Conservation (phyloP, 2,113 vertebrate species). For the Arizona elegans region DNA sequence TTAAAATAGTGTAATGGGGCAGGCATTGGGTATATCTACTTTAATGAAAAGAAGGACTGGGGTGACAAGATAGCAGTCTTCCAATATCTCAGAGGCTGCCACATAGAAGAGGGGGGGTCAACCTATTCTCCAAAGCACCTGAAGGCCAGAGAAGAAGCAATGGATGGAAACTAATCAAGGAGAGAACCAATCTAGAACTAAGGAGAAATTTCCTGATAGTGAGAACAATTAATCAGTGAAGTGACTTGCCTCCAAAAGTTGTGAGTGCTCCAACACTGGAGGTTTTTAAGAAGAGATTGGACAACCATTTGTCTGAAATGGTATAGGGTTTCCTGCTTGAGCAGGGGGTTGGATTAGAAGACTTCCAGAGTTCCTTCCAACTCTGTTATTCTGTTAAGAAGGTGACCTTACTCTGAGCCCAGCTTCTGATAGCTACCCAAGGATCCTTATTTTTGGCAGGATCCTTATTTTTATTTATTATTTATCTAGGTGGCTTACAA, state of each 20-base stretch:
- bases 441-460: background rate
- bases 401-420: background rate
- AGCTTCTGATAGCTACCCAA: background rate
- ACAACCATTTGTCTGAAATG: background rate
- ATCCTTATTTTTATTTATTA: background rate
- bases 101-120: background rate
- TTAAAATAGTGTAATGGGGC: background rate
- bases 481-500: background rate
- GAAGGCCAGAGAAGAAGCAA: background rate
- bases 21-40: background rate
- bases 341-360: too few species aligned
- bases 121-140: background rate
- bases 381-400: background rate
- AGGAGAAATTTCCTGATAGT: background rate
- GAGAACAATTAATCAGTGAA: background rate
- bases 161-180: background rate
- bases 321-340: background rate
- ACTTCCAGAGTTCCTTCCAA: background rate
- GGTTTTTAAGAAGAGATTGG: background rate
- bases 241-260: background rate
- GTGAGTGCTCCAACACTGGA: background rate
- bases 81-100: background rate
- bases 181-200: background rate
- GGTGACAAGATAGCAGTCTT: background rate
- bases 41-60: background rate